Base-by-base conservation (phyloP, 2,797 vertebrate genomes). In the Acridotheres tristis region DNA sequence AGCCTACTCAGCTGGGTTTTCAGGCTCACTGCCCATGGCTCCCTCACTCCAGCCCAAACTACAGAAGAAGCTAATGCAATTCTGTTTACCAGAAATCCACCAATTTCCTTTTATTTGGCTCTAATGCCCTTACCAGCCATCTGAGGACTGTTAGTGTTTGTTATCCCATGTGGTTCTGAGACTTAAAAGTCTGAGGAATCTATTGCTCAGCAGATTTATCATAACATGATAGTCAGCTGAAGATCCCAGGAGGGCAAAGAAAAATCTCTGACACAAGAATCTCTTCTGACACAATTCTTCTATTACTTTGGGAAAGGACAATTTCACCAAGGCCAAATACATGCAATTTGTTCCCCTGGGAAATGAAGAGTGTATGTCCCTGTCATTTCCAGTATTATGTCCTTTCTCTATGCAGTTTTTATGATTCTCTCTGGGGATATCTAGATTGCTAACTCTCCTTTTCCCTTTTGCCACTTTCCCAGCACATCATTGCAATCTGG, bases 261-360 rank as follows among this genome's bases (percentile, higher is more conserved):
- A 29, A 50, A 76, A 55, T 69, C 53, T 87, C 48, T 4, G 3
- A 38, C 0, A 0, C 0, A 0, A 50, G 57, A 71, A 30, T 50
- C 14, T 63, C 75, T 66, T 10, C 65, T n/a, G 61, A 36, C 25
- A n/a, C 68, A 55, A 67, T 15, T 55, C 7, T 32, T 85, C 34
- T 69, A 0, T 63, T 51, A 38, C 19, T 1, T 3, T 58, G 18
- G 50, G 18, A 32, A 26, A 42, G 32, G 53, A 53, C 22, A 23
- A 34, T 79, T 80, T 50, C 51, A 47, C 51, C 40, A n/a, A 69
- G 62, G 59, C 68, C 51, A 17, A 22, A 27, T 4, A 48, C 4
- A 13, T 3, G 21, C n/a, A 32, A 50, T 34, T 77, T 71, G 50
- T 57, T 71, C 54, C 63, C 26, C 30, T 5, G 32, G 62, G 81